Conservation (phyloP, 2,797 vertebrate genomes). For the Crocidura indochinensis region DNA sequence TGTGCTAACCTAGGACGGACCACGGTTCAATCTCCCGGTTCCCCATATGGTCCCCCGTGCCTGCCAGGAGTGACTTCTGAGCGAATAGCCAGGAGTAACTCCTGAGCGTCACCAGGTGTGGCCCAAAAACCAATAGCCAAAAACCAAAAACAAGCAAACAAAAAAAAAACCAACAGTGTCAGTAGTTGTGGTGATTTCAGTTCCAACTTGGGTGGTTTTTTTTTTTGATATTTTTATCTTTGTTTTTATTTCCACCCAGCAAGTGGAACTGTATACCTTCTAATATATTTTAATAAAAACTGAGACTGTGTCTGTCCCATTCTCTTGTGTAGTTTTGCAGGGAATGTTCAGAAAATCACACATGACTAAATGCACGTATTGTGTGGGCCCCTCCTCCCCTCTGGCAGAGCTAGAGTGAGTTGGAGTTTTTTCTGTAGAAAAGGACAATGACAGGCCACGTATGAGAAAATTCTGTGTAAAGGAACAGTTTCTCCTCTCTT, state of each 20-base stretch:
- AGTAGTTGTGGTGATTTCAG: conserved; percentile 36
- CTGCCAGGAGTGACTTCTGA: too few species aligned
- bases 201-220: conserved; percentile 45
- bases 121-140: too few species aligned
- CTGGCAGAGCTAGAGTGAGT: neutral
- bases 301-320: neutral
- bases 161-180: too few species aligned
- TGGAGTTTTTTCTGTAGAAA: neutral
- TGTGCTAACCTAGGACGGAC: too few species aligned
- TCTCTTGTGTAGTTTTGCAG: conserved; percentile 47
- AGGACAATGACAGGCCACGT: neutral
- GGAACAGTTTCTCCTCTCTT: neutral
- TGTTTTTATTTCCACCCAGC: conserved; percentile 13
- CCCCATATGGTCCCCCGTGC: too few species aligned
- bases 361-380: conserved; percentile 46
- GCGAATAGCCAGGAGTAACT: too few species aligned
- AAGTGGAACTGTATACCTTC: conserved; percentile 37
- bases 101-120: too few species aligned
- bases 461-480: neutral
- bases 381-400: conserved; percentile 6
- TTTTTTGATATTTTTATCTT: neutral
- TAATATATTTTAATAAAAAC: conserved; percentile 76
- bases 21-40: too few species aligned
- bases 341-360: conserved; percentile 60
- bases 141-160: too few species aligned